phyloP scores from a whole-genome alignment of 2,888 invertebrate genomes.

The Hofmannophila pseudospretella region DNA sequence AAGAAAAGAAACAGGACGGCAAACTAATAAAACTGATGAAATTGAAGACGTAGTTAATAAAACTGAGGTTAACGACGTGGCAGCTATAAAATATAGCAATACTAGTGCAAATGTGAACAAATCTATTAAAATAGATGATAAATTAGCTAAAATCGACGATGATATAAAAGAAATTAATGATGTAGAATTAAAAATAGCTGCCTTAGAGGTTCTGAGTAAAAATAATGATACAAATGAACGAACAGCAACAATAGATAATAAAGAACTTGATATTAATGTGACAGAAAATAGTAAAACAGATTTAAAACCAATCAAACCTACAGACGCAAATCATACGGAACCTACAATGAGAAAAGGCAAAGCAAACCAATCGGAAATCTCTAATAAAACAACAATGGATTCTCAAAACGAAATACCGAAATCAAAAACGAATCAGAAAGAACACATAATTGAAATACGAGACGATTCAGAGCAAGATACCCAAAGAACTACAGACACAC shows the following conservation, averaged over 20 bases:
- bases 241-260: not conserved
- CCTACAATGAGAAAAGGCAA: not conserved
- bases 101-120: not conserved
- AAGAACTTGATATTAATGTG: not conserved
- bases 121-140: not conserved
- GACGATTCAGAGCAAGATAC: constrained; percentile 11
- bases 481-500: not conserved
- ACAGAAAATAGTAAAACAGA: not conserved
- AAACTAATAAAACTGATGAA: too few relatives aligned
- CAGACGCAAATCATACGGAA: not conserved
- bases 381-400: constrained; percentile 4
- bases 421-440: not conserved
- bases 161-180: not conserved
- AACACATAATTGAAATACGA: constrained; percentile 12
- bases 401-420: constrained; percentile 4
- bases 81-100: not conserved
- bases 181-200: not conserved
- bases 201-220: not conserved
- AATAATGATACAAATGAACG: not conserved
- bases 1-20: too few relatives aligned
- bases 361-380: constrained; percentile 4
- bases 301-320: not conserved
- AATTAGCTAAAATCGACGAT: not conserved
- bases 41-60: not conserved
- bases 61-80: not conserved